These are phyloP conservation scores for Monarcha castaneiventris DNA, from an alignment of 2,113 vertebrate genomes.

Conservation along the genomic window DNA sequence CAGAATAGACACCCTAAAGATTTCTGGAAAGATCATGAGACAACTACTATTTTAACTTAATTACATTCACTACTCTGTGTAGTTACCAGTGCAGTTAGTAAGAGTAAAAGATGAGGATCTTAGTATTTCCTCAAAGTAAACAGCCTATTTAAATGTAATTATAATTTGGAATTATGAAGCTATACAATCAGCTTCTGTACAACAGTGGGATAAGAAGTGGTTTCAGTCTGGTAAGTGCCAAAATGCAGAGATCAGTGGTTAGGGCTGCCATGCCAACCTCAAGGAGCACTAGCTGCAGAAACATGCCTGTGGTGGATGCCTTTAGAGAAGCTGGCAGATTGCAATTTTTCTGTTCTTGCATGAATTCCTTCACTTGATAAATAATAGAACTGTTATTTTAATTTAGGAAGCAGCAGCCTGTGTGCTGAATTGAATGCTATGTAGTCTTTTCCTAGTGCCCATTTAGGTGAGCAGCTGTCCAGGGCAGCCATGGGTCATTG, in stretches of 20 bases:
- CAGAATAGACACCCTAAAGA: neutral
- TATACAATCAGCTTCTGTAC: neutral
- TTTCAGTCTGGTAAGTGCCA: neutral
- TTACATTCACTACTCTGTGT: neutral
- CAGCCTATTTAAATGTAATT: neutral
- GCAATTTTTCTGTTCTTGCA: neutral
- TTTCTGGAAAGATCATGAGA: neutral
- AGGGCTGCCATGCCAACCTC: neutral
- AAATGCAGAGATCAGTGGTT: neutral
- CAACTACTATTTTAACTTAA: neutral
- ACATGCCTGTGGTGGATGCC: neutral
- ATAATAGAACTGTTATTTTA: neutral
- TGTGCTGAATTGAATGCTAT: neutral
- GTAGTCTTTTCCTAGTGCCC: neutral
- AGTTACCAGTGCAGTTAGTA: neutral
- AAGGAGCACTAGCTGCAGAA: neutral
- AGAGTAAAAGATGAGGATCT: neutral
- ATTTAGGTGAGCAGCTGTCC: neutral
- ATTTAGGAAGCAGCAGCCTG: neutral
- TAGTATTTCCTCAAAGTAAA: neutral
- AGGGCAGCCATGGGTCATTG: neutral
- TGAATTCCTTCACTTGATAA: neutral
- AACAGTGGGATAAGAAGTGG: neutral
- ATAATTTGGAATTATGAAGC: neutral
- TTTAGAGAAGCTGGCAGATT: neutral